Base-by-base conservation (phyloP, 2,113 vertebrate species). In the Mellivora capensis region DNA sequence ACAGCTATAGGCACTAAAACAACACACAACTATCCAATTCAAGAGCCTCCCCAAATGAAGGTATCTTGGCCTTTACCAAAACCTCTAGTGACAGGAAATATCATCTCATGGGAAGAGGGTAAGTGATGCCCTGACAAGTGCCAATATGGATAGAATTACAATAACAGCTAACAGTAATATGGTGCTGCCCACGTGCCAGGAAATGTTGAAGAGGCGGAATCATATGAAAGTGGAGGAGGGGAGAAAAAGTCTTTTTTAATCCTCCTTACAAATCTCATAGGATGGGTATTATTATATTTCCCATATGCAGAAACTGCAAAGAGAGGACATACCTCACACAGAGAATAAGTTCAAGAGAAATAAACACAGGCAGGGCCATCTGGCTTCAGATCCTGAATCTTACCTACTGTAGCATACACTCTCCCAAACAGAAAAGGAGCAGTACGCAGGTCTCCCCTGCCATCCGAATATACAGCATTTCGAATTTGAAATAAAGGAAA, bases 361-460 rank as follows among this genome's bases (percentile, higher is more conserved):
- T 42, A 57, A 61, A 47, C 14, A 4, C 34, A 49, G 12, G 29
- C 42, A 27, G 6, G 44, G 52, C 15, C 20, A 0, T 47, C 76
- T 93, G 61, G 14, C 57, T 71, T 72, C 42, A 77, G 21, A 39
- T 17, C 2, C 29, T 34, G 0, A 27, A 18, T 7, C 67, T 44
- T 29, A 80, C 17, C n/a, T 44, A 23, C 57, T 57, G 11, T 21
- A 29, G 25, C 17, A 4, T 20, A 27, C 37, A 29, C 2, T 52
- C 54, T 54, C 29, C n/a, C 39, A 77, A 42, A n/a, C 34, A 3
- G 2, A 25, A 72, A 27, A 57, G 37, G 3, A 14, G 6, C 2
- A 15, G 27, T 0, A 2, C 0, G 2, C 3, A 20, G 29, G 44
- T 31, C 29, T 79, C 17, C 29, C 44, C 29, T 0, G 8, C 17